Evolutionary conservation across 2,113 vertebrate genomes (phyloP), one percentile per base, ranked within the genome.

Genomic region (Myiopsitta monachus): DNA sequence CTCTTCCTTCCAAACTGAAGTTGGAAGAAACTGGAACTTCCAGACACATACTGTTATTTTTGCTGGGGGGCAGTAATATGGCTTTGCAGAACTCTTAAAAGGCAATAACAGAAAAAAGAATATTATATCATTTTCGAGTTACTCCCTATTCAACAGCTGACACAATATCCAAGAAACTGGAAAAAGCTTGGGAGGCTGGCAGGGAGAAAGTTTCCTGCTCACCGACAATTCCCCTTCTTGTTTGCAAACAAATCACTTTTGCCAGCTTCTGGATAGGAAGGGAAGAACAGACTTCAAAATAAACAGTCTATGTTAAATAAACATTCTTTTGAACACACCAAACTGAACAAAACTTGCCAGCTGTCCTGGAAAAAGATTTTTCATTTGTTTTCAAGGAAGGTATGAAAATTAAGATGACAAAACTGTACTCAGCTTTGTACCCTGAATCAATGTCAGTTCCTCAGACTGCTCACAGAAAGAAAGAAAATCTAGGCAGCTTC

Each of bases 241-340:
- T 94, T 75, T 95, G 86, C 92, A 96, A 92, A 87, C 90, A 94
- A 91, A 76, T 63, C 41, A 90, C 75, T 91, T 94, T 19, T 95
- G 81, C 87, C 84, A 95, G 85, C 62, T 69, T 54, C 88, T 90
- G 72, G 46, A 88, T 66, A 87, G 84, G 91, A 95, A 92, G 43
- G 83, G 72, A 80, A 82, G 70, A 82, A 8, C 89, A 91, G 67
- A 88, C 85, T 90, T 95, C 59, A 91, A 94, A 94, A 97, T 85
- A 94, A 94, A 92, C 47, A 87, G 11, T 74, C 18, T 38, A 31
- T n/a, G 31, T 76, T 77, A 93, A 86, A 95, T 57, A 90, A 92
- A 90, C 59, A 55, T 46, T 52, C 75, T 94, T 95, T 74, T 87
- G 83, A 95, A 78, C 38, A 87, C 66, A 89, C 7, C 11, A 0